Evolutionary conservation across 2,113 vertebrate species (phyloP).

Genomic region (Mirounga angustirostris): DNA sequence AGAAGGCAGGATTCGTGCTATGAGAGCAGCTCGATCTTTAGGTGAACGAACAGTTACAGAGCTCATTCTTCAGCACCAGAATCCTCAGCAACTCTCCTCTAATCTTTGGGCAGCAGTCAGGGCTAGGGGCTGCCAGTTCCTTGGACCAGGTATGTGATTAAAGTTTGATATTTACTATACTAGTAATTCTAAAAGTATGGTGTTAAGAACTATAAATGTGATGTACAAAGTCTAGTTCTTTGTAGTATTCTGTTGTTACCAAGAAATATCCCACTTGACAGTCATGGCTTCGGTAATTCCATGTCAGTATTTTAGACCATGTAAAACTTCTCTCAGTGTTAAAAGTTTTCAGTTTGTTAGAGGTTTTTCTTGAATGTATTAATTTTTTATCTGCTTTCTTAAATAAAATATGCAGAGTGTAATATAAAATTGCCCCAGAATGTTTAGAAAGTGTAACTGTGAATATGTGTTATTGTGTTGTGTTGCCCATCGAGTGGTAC

Average conservation of each 20-base stretch:
- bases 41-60: constrained; percentile 98
- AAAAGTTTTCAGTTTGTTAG: constrained; percentile 18
- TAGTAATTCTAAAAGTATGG: neutral
- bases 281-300: neutral
- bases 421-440: neutral
- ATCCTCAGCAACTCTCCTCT: constrained; percentile 98
- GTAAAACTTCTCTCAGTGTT: constrained; percentile 16
- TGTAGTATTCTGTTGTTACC: neutral
- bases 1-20: constrained; percentile 97
- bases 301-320: constrained; percentile 4
- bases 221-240: neutral
- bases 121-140: constrained; percentile 98
- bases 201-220: neutral
- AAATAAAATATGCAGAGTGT: neutral
- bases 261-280: neutral
- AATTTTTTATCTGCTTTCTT: neutral
- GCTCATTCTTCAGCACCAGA: constrained; percentile 99
- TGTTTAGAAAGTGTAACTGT: neutral
- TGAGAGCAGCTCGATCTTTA: constrained; percentile 97
- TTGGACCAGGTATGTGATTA: constrained; percentile 94
- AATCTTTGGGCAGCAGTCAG: constrained; percentile 99
- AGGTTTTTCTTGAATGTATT: constrained; percentile 23
- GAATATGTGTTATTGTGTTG: neutral
- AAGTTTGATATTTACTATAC: neutral
- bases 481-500: neutral